Conservation (phyloP, 2,797 vertebrate genomes). For the Spinus olivaceus region DNA sequence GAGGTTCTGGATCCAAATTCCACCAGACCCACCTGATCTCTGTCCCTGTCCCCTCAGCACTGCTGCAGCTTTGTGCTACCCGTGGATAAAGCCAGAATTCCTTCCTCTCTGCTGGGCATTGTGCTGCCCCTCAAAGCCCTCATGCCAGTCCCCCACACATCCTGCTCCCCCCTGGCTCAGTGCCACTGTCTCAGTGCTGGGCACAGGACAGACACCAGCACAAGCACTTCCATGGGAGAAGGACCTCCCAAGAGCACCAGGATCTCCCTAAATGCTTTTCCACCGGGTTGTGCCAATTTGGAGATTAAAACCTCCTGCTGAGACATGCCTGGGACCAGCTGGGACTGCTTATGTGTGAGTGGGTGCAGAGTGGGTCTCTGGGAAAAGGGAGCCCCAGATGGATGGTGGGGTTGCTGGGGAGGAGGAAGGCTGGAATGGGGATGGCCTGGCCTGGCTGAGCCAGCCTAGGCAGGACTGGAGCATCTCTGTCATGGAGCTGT, state of each 20-base stretch:
- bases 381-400: background rate
- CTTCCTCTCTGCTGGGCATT: background rate
- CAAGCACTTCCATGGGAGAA: background rate
- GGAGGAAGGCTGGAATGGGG: background rate
- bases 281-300: background rate
- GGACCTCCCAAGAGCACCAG: background rate
- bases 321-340: constrained; percentile 37
- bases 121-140: background rate
- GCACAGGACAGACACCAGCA: accelerated
- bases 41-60: no score
- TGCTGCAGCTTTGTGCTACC: background rate
- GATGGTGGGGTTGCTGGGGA: background rate
- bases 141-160: accelerated
- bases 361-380: background rate
- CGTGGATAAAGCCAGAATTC: background rate
- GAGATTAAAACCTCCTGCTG: constrained; percentile 43
- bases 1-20: background rate
- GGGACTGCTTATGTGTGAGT: constrained; percentile 17
- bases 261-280: background rate
- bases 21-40: background rate
- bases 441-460: background rate
- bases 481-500: accelerated
- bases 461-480: background rate
- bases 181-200: background rate
- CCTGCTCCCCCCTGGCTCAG: background rate